These are phyloP conservation scores for Caenorhabditis auriculariae DNA, from an alignment of 2,888 invertebrate genomes.

Conservation along the genomic window DNA sequence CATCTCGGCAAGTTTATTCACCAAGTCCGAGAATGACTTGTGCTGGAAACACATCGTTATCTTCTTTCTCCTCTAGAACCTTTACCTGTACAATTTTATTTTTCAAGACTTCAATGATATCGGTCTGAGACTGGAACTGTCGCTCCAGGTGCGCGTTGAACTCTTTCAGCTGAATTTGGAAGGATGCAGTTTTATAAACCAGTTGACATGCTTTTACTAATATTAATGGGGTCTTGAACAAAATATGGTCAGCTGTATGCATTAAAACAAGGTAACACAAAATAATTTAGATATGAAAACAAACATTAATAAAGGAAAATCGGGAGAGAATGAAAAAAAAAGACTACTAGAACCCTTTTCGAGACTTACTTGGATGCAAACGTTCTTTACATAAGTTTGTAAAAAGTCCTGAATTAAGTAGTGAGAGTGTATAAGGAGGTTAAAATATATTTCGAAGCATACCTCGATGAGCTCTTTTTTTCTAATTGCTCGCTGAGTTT, in stretches of 20 bases:
- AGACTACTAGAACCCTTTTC: not conserved
- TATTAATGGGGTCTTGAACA: too few species aligned
- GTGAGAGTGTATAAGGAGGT: too few species aligned
- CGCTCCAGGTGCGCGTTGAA: slow-evolving; percentile 47
- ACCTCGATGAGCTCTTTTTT: slow-evolving; percentile 34
- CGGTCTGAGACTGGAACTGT: slow-evolving; percentile 53
- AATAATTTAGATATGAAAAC: too few species aligned
- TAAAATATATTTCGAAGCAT: not conserved
- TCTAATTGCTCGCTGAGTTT: slow-evolving; percentile 22
- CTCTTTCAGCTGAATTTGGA: slow-evolving; percentile 23
- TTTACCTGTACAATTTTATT: slow-evolving; percentile 46
- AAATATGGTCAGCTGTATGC: too few species aligned
- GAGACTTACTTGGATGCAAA: too few species aligned
- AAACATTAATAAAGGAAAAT: not conserved
- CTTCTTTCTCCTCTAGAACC: too few species aligned
- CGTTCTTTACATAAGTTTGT: too few species aligned
- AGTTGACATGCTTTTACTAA: too few species aligned
- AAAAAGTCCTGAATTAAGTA: too few species aligned
- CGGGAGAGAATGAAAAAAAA: not conserved
- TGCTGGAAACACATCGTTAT: slow-evolving; percentile 4
- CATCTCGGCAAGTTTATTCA: slow-evolving; percentile 31
- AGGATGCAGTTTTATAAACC: not conserved
- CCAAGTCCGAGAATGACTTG: slow-evolving; percentile 4
- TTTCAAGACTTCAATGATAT: slow-evolving; percentile 56
- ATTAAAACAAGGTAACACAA: too few species aligned